Percentiles rank a stretch among this genome's conserved stretches.
Evolutionary conservation across 1,140 invertebrate species (phyloP).

Genomic region (Drosophila sulfurigaster): DNA sequence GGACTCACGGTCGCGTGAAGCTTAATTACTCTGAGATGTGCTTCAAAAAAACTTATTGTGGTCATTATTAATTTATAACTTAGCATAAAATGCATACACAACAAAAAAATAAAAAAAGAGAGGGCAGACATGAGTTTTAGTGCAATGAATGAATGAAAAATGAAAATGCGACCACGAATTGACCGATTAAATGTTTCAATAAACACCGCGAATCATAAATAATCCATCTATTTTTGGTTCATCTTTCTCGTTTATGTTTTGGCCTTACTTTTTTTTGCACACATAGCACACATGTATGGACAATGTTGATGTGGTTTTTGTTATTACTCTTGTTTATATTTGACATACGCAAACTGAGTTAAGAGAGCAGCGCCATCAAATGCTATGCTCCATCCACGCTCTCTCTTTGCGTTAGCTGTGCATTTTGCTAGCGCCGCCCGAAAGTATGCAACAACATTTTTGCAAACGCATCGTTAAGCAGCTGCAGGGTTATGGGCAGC

Average conservation of each 20-base stretch:
- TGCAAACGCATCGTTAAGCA: constrained; percentile 21
- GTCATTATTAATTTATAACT: constrained; percentile 33
- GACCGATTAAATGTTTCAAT: constrained; percentile 76
- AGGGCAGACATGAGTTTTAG: background rate
- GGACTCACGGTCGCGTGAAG: background rate
- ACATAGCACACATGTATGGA: background rate
- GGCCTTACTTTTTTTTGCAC: constrained; percentile 11
- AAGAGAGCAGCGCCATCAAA: constrained; percentile 14
- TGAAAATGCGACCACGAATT: constrained; percentile 44
- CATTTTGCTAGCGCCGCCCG: constrained; percentile 38
- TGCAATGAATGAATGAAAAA: too few species aligned
- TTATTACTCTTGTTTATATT: constrained; percentile 17
- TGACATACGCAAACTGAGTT: background rate
- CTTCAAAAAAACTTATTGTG: constrained; percentile 26
- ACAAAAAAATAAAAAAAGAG: background rate
- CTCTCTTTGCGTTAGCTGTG: constrained; percentile 10
- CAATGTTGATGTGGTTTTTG: background rate
- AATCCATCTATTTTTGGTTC: constrained; percentile 62
- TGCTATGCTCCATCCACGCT: background rate
- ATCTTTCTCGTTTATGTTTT: constrained; percentile 13
- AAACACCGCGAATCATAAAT: constrained; percentile 57
- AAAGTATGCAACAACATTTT: constrained; percentile 53
- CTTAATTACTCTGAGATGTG: constrained; percentile 26
- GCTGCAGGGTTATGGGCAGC: constrained; percentile 32
- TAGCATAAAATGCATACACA: constrained; percentile 14